A percentile compares a stretch with the other conserved stretches of the same genome.
These are phyloP conservation scores for Tarsius wallacei DNA, from an alignment of 2,797 vertebrate genomes.

Conservation along the genomic window DNA sequence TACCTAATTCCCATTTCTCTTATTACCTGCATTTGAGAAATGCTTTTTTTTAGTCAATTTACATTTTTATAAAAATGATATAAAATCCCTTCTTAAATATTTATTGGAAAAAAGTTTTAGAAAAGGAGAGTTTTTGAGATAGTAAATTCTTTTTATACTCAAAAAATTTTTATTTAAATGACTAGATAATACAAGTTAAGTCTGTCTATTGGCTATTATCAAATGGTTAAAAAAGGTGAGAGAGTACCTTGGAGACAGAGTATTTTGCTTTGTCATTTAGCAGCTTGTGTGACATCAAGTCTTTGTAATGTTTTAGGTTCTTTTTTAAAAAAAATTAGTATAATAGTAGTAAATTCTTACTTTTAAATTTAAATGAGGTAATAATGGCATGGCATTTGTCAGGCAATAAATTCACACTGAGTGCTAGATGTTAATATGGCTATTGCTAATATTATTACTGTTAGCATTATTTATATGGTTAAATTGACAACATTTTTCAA, in stretches of 20 bases:
- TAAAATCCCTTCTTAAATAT: conserved; percentile 81
- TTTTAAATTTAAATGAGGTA: conserved; percentile 61
- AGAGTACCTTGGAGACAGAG: not conserved
- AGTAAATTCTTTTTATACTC: conserved; percentile 62
- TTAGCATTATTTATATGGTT: not conserved
- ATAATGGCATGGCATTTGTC: not conserved
- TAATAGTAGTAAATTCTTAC: conserved; percentile 14
- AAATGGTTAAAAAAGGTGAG: conserved; percentile 25
- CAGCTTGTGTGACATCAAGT: not conserved
- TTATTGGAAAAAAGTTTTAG: conserved; percentile 76
- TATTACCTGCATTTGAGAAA: conserved; percentile 75
- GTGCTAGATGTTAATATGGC: not conserved
- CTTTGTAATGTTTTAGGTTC: conserved; percentile 53
- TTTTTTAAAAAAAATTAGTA: conserved; percentile 19
- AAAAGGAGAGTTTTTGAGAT: conserved; percentile 65
- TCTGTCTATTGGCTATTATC: not conserved
- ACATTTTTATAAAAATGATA: conserved; percentile 83
- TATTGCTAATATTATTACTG: conserved; percentile 20
- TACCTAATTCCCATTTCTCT: conserved; percentile 80
- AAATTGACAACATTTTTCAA: not conserved
- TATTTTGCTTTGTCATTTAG: conserved; percentile 48
- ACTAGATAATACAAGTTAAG: conserved; percentile 37
- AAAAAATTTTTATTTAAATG: conserved; percentile 69
- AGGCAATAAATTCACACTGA: conserved; percentile 36
- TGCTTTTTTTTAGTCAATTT: conserved; percentile 83